Conservation (phyloP, 2,797 vertebrate species). For the Darevskia nairensis region DNA sequence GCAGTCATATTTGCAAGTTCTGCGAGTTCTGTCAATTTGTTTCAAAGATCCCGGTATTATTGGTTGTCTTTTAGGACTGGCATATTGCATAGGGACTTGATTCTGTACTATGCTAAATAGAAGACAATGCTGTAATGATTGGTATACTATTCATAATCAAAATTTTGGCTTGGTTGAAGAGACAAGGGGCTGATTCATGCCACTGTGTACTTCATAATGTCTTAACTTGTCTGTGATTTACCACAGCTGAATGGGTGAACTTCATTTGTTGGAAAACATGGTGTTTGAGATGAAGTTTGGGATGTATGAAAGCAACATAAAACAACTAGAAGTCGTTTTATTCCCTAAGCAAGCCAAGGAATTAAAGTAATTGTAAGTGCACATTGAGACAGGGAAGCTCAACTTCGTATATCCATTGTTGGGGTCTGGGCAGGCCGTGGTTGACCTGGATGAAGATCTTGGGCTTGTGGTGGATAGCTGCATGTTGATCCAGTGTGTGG, state of each 20-base stretch:
- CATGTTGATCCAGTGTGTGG: neutral
- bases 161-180: conserved; percentile 24
- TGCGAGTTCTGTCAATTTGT: too few species aligned
- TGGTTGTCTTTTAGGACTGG: neutral
- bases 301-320: neutral
- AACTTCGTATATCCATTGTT: neutral
- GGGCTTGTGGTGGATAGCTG: neutral
- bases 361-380: neutral
- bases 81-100: neutral
- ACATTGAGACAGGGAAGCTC: neutral
- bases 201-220: neutral
- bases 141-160: neutral
- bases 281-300: neutral
- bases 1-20: too few species aligned
- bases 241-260: neutral
- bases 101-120: neutral
- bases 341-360: neutral
- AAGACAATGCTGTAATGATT: conserved; percentile 7
- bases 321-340: neutral
- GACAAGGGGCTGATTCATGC: neutral
- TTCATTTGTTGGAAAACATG: neutral
- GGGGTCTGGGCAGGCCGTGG: neutral
- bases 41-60: neutral
- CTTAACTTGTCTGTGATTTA: neutral
- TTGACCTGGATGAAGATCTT: neutral